Percentiles rank a stretch among this genome's conserved stretches.
These are phyloP conservation scores for Ryuthela nishihirai DNA, from an alignment of 2,888 invertebrate species.

Conservation along the genomic window DNA sequence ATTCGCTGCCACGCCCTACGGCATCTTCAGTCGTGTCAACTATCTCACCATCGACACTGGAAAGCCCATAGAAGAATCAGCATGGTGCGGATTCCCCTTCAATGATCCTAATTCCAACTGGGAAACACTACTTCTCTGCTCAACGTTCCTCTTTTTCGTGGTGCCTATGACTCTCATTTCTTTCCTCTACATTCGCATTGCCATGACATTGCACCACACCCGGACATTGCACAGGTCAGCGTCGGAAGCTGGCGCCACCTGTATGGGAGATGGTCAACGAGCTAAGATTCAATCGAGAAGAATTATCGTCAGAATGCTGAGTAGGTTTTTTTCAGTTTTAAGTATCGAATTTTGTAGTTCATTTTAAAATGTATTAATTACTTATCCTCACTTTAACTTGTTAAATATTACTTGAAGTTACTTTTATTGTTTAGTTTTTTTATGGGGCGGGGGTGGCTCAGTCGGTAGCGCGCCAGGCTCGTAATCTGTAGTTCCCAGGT, in stretches of 20 bases:
- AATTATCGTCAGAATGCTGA: conserved; percentile 50
- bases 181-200: conserved; percentile 51
- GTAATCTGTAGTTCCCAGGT: too few species aligned
- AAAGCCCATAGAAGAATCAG: conserved; percentile 45
- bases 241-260: conserved; percentile 18
- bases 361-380: too few species aligned
- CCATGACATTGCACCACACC: conserved; percentile 45
- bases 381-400: too few species aligned
- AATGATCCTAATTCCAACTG: conserved; percentile 45
- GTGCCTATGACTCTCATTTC: conserved; percentile 53
- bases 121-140: conserved; percentile 50
- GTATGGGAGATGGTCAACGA: conserved; percentile 45
- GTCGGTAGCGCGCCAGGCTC: too few species aligned
- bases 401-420: too few species aligned
- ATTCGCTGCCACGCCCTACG: conserved; percentile 49
- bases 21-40: conserved; percentile 46
- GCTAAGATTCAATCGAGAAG: conserved; percentile 48
- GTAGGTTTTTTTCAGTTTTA: conserved; percentile 43
- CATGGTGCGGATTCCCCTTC: conserved; percentile 50
- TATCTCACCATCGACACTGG: conserved; percentile 36
- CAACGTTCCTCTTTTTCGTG: conserved; percentile 54
- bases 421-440: too few species aligned
- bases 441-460: too few species aligned
- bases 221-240: conserved; percentile 31
- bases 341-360: too few species aligned